These are phyloP conservation scores for Cataglyphis cursor DNA, from an alignment of 2,888 invertebrate species.

Conservation along the genomic window DNA sequence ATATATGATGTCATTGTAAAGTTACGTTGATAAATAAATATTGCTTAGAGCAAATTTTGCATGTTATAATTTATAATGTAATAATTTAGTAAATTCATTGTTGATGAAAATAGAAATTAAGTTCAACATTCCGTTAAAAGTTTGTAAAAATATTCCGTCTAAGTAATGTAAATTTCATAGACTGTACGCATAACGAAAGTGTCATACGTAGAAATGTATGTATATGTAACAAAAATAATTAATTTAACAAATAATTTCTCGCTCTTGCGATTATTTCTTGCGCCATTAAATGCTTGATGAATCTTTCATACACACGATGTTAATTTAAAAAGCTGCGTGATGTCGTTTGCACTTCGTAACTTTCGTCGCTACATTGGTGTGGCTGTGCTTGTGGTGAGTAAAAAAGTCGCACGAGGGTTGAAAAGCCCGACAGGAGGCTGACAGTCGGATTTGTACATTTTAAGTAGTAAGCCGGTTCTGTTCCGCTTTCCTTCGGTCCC, in stretches of 20 bases:
- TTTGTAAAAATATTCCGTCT: slow-evolving; percentile 34
- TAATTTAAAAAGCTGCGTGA: slow-evolving; percentile 73
- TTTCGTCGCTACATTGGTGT: slow-evolving; percentile 66
- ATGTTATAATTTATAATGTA: background rate
- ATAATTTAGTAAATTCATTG: slow-evolving; percentile 15
- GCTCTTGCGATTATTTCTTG: slow-evolving; percentile 53
- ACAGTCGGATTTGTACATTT: slow-evolving; percentile 81
- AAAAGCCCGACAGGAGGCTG: slow-evolving; percentile 76
- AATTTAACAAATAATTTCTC: slow-evolving; percentile 50
- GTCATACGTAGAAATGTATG: slow-evolving; percentile 20
- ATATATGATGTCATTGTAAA: background rate
- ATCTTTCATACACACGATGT: slow-evolving; percentile 64
- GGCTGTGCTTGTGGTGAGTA: slow-evolving; percentile 68
- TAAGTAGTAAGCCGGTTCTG: slow-evolving; percentile 71
- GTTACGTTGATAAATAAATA: background rate
- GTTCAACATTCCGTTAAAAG: background rate
- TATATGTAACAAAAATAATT: slow-evolving; percentile 35
- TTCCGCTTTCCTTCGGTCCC: slow-evolving; percentile 64
- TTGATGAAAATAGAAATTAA: slow-evolving; percentile 1
- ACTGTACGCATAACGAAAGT: slow-evolving; percentile 4
- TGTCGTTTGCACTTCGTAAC: slow-evolving; percentile 78
- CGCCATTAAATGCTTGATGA: slow-evolving; percentile 54
- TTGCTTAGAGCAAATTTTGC: background rate
- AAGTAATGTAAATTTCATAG: slow-evolving; percentile 39
- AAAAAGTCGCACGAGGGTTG: slow-evolving; percentile 73